A percentile compares a stretch with the other conserved stretches of the same genome.
These are phyloP conservation scores for Bubo blakistoni DNA, from an alignment of 2,113 vertebrate genomes.

Conservation along the genomic window DNA sequence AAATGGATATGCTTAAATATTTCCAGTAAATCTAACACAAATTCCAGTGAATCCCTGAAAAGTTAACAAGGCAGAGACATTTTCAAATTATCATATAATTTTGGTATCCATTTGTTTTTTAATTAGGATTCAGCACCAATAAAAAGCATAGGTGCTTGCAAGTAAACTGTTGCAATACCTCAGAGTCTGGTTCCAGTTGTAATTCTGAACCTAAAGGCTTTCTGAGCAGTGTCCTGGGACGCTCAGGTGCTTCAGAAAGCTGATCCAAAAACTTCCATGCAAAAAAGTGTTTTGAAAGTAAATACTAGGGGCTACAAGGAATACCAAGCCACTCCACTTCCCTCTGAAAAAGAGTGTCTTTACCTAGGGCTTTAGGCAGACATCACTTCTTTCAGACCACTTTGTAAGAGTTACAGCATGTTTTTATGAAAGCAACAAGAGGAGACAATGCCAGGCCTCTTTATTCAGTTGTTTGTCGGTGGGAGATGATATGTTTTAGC, in stretches of 20 bases:
- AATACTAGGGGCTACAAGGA: background rate
- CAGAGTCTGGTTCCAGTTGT: background rate
- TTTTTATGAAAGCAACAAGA: background rate
- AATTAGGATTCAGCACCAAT: background rate
- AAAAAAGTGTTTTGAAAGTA: background rate
- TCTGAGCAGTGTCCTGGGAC: background rate
- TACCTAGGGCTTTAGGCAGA: background rate
- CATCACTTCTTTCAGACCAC: background rate
- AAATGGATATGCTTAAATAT: background rate
- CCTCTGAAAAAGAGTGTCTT: background rate
- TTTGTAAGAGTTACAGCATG: background rate
- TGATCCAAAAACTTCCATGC: background rate
- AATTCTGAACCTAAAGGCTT: background rate
- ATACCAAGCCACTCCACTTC: rapidly evolving
- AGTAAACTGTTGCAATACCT: background rate
- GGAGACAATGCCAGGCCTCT: background rate
- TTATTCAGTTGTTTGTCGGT: background rate
- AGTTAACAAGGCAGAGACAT: background rate
- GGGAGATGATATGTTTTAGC: background rate
- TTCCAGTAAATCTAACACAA: background rate
- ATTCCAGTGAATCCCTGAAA: background rate
- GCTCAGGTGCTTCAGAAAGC: background rate
- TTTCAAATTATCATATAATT: background rate
- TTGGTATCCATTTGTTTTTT: background rate
- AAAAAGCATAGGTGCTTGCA: background rate